A percentile compares a stretch with the other conserved stretches of the same genome.
Conservation (phyloP, 2,888 invertebrate genomes). For the Encarsia formosa region DNA sequence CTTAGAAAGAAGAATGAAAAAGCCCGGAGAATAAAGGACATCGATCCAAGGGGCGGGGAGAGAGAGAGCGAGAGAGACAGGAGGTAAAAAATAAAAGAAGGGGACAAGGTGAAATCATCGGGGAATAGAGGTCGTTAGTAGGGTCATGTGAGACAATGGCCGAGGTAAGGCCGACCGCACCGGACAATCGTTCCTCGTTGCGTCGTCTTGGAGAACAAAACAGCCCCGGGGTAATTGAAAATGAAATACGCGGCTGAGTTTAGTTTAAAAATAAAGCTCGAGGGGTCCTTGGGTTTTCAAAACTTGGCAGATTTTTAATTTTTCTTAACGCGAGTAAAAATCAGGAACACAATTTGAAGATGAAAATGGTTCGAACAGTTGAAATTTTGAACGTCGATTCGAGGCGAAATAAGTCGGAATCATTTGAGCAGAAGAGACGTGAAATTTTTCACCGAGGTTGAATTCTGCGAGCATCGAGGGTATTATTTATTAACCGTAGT, state of each 20-base stretch:
- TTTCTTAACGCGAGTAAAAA: too few species aligned
- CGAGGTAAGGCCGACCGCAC: slow-evolving; percentile 18
- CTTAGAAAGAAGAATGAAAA: slow-evolving; percentile 18
- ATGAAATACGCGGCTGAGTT: too few species aligned
- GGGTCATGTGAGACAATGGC: slow-evolving; percentile 34
- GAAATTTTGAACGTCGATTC: slow-evolving; percentile 11
- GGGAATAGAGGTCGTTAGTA: slow-evolving; percentile 30
- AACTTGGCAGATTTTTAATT: too few species aligned
- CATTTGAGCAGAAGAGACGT: too few species aligned
- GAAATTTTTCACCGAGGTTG: too few species aligned
- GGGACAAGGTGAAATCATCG: slow-evolving; percentile 26
- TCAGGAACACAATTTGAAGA: slow-evolving; percentile 19
- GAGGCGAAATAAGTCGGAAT: too few species aligned
- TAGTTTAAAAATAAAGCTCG: too few species aligned
- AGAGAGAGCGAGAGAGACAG: slow-evolving; percentile 10
- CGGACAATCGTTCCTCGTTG: slow-evolving; percentile 29
- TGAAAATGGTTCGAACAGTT: slow-evolving; percentile 13
- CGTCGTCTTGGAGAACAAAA: slow-evolving; percentile 29
- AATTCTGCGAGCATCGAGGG: too few species aligned
- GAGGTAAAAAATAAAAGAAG: slow-evolving; percentile 21
- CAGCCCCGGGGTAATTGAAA: slow-evolving; percentile 33
- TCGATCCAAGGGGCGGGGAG: slow-evolving; percentile 5
- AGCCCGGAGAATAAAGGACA: neutral
- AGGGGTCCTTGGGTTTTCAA: too few species aligned
- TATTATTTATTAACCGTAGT: too few species aligned